phyloP scores from a whole-genome alignment of 1,140 invertebrate species.

The Drosophila ambigua region DNA sequence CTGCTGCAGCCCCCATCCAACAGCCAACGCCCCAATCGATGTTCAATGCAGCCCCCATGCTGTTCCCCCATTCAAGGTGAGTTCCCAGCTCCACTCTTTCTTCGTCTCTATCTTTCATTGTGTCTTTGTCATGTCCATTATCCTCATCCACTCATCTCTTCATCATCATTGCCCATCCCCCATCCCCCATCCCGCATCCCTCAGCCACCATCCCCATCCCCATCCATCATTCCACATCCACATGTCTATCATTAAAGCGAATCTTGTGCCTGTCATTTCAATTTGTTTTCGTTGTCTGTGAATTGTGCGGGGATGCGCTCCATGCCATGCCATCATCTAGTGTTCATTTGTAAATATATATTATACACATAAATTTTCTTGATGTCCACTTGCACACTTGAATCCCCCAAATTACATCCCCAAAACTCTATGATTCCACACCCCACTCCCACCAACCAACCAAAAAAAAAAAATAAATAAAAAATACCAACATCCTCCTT shows the following conservation, averaged over 20 bases:
- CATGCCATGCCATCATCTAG: neutral
- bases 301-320: conserved; percentile 5
- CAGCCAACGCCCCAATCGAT: conserved; percentile 82
- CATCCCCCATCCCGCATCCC: too few species aligned
- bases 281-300: conserved; percentile 37
- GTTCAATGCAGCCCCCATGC: conserved; percentile 82
- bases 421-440: conserved; percentile 12
- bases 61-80: conserved; percentile 84
- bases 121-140: conserved; percentile 41
- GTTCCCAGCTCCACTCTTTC: conserved; percentile 7
- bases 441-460: neutral
- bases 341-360: conserved; percentile 48
- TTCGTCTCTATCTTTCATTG: neutral
- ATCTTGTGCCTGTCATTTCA: conserved; percentile 29
- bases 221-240: conserved; percentile 11
- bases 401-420: conserved; percentile 22
- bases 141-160: conserved; percentile 20
- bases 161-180: too few species aligned
- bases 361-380: conserved; percentile 37
- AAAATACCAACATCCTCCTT: conserved; percentile 22
- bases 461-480: conserved; percentile 20
- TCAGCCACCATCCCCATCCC: too few species aligned
- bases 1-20: conserved; percentile 86
- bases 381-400: conserved; percentile 46
- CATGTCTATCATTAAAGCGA: conserved; percentile 26